These are phyloP conservation scores for Procapra przewalskii DNA, from an alignment of 2,113 vertebrate species.

Conservation along the genomic window DNA sequence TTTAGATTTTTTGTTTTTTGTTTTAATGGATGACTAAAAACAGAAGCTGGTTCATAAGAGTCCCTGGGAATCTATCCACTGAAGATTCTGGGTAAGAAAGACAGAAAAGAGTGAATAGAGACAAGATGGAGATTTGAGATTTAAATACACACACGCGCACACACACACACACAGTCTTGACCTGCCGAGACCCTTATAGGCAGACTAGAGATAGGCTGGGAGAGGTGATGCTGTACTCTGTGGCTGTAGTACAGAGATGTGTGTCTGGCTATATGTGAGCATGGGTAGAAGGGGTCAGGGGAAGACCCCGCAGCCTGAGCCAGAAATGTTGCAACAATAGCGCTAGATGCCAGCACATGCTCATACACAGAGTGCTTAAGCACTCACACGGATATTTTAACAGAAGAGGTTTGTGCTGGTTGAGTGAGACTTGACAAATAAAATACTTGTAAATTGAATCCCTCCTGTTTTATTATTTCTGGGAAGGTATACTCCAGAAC, in stretches of 20 bases:
- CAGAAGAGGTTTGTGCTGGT: neutral
- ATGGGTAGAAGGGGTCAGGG: neutral
- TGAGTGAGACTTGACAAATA: neutral
- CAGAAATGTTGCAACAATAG: rapidly evolving
- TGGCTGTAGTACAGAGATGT: neutral
- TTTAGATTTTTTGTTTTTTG: neutral
- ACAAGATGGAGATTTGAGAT: neutral
- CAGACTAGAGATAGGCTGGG: neutral
- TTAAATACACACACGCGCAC: neutral
- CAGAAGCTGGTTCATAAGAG: neutral
- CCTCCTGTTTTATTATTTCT: neutral
- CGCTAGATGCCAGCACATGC: neutral
- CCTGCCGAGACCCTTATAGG: neutral
- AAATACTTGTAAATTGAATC: neutral
- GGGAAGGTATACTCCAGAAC: neutral
- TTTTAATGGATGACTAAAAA: neutral
- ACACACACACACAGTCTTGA: neutral
- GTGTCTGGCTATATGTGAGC: neutral
- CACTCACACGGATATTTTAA: neutral
- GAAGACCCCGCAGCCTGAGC: neutral
- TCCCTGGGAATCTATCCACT: neutral
- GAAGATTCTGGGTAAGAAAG: neutral
- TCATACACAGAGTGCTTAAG: rapidly evolving
- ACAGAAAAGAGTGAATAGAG: neutral
- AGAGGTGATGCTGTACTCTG: neutral